Evolutionary conservation across 2,797 vertebrate species (phyloP).

Genomic region (Thalassophryne amazonica): DNA sequence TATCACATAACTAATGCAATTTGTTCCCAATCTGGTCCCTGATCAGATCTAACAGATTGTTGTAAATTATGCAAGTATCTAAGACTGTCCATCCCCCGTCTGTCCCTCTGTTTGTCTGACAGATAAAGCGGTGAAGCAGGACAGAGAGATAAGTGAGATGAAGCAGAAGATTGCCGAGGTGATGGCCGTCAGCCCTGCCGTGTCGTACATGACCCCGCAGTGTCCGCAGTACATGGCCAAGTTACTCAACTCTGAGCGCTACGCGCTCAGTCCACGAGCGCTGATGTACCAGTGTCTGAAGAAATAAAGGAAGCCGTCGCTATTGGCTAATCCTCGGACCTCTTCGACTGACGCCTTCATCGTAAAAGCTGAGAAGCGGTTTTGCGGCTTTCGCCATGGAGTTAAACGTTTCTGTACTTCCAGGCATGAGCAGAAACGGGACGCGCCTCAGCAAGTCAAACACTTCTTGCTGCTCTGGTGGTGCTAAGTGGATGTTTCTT

Average conservation of each 20-base stretch:
- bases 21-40: too few relatives aligned
- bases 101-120: not conserved
- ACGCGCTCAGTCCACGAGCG: constrained; percentile 78
- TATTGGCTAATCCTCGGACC: constrained; percentile 13
- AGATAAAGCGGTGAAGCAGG: constrained; percentile 81
- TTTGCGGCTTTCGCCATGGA: constrained; percentile 23
- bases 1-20: too few relatives aligned
- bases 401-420: constrained; percentile 41
- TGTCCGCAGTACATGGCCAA: constrained; percentile 83
- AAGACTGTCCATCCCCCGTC: not conserved
- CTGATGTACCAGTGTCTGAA: constrained; percentile 86
- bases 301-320: constrained; percentile 57
- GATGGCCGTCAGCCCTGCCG: constrained; percentile 81
- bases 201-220: constrained; percentile 74
- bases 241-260: constrained; percentile 81
- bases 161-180: constrained; percentile 85
- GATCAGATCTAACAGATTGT: too few relatives aligned
- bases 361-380: not conserved
- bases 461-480: constrained; percentile 53
- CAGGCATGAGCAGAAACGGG: constrained; percentile 31
- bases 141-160: constrained; percentile 82
- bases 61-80: too few relatives aligned
- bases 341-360: not conserved
- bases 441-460: constrained; percentile 24
- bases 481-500: constrained; percentile 50